phyloP scores from a whole-genome alignment of 1,140 invertebrate species.

The Drosophila micromelanica region DNA sequence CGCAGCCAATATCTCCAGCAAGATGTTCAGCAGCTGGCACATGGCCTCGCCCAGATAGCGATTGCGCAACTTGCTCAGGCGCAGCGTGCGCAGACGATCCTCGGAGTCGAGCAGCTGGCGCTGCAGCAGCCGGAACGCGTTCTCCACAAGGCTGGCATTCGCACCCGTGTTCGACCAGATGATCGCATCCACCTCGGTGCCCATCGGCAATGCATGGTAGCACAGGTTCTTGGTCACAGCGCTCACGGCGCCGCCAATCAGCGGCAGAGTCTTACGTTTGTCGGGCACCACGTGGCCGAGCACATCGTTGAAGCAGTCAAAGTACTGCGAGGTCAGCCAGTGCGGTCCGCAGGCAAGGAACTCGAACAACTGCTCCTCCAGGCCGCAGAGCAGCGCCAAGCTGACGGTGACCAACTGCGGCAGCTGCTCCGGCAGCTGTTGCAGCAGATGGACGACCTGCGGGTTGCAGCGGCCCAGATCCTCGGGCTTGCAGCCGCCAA shows the following conservation, averaged over 20 bases:
- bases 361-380: slow-evolving; percentile 33
- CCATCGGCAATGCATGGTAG: background rate
- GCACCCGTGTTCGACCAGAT: no score
- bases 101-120: slow-evolving; percentile 30
- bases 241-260: slow-evolving; percentile 5
- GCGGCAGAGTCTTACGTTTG: slow-evolving; percentile 3
- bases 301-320: slow-evolving; percentile 30
- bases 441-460: slow-evolving; percentile 42
- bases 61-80: background rate
- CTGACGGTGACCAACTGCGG: slow-evolving; percentile 29
- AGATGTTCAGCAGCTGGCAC: slow-evolving; percentile 12
- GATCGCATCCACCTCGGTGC: no score
- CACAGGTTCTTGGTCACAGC: slow-evolving; percentile 24
- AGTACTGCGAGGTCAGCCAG: slow-evolving; percentile 41
- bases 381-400: slow-evolving; percentile 33
- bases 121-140: slow-evolving; percentile 31
- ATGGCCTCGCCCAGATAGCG: slow-evolving; percentile 46
- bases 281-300: slow-evolving; percentile 6
- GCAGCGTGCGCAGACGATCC: slow-evolving; percentile 25
- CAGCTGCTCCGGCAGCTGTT: slow-evolving; percentile 19
- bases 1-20: background rate
- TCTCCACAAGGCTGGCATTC: background rate
- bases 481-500: background rate
- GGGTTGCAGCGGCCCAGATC: slow-evolving; percentile 13
- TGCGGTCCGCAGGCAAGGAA: slow-evolving; percentile 42